Conservation (phyloP, 2,888 invertebrate genomes). For the Willowsia nigromaculata region DNA sequence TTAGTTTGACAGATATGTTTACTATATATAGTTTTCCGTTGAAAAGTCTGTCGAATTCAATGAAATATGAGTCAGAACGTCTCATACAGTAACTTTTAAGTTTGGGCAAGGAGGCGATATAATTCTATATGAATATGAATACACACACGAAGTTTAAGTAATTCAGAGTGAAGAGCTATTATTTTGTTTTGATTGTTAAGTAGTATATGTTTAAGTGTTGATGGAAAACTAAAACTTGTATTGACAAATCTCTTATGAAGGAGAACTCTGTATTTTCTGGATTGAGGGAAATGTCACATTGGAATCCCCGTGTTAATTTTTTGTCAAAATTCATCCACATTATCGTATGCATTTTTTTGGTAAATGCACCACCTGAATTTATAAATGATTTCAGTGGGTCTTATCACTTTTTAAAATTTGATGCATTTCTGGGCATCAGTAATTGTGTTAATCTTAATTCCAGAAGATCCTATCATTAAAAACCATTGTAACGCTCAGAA, state of each 20-base stretch:
- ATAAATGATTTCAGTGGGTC: not conserved
- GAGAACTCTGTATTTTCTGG: not conserved
- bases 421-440: not conserved
- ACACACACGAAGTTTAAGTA: not conserved
- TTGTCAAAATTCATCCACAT: slow-evolving; percentile 51
- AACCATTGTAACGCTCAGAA: slow-evolving; percentile 71
- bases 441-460: slow-evolving; percentile 58
- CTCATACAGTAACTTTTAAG: not conserved
- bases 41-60: slow-evolving; percentile 35
- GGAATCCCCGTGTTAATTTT: slow-evolving; percentile 53
- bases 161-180: slow-evolving; percentile 6
- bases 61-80: slow-evolving; percentile 25
- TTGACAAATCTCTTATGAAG: slow-evolving; percentile 64
- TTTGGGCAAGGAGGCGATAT: not conserved
- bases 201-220: slow-evolving; percentile 32
- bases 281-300: slow-evolving; percentile 69
- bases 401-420: not conserved
- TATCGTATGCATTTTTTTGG: not conserved
- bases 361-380: slow-evolving; percentile 46
- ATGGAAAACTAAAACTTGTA: slow-evolving; percentile 73
- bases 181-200: slow-evolving; percentile 37
- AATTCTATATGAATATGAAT: not conserved
- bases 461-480: slow-evolving; percentile 48
- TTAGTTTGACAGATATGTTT: not conserved
- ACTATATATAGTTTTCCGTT: slow-evolving; percentile 50